These are phyloP conservation scores for Lepeophtheirus salmonis DNA, from an alignment of 1,140 invertebrate species.

Conservation along the genomic window DNA sequence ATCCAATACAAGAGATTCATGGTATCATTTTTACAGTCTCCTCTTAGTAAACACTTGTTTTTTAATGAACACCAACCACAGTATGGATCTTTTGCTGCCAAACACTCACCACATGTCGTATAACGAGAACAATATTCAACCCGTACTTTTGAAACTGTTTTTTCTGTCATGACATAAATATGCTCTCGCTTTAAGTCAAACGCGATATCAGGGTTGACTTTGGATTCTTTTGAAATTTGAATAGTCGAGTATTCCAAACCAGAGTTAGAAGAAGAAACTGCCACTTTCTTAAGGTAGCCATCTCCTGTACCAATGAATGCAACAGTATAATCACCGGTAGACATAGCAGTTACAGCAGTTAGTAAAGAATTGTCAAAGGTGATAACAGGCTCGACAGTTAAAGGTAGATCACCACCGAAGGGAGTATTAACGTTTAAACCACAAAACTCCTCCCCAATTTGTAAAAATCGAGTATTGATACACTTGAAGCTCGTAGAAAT, in stretches of 20 bases:
- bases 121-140: constrained; percentile 87
- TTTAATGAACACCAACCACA: constrained; percentile 96
- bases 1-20: constrained; percentile 88
- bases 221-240: constrained; percentile 50
- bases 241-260: constrained; percentile 79
- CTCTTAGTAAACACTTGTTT: constrained; percentile 82
- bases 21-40: constrained; percentile 70
- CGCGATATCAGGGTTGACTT: constrained; percentile 67
- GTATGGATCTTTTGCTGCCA: constrained; percentile 82
- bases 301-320: constrained; percentile 78
- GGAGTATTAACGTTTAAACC: constrained; percentile 88
- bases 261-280: constrained; percentile 59
- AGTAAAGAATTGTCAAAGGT: constrained; percentile 50
- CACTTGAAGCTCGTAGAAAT: constrained; percentile 67
- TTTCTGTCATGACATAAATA: constrained; percentile 81
- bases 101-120: constrained; percentile 70
- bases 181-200: constrained; percentile 65
- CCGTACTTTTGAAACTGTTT: constrained; percentile 74
- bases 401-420: constrained; percentile 72
- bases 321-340: constrained; percentile 85
- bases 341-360: constrained; percentile 83
- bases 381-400: constrained; percentile 61
- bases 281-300: constrained; percentile 83
- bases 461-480: constrained; percentile 44
- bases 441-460: constrained; percentile 65